Conservation (phyloP, 2,113 vertebrate genomes). For the Charina bottae region DNA sequence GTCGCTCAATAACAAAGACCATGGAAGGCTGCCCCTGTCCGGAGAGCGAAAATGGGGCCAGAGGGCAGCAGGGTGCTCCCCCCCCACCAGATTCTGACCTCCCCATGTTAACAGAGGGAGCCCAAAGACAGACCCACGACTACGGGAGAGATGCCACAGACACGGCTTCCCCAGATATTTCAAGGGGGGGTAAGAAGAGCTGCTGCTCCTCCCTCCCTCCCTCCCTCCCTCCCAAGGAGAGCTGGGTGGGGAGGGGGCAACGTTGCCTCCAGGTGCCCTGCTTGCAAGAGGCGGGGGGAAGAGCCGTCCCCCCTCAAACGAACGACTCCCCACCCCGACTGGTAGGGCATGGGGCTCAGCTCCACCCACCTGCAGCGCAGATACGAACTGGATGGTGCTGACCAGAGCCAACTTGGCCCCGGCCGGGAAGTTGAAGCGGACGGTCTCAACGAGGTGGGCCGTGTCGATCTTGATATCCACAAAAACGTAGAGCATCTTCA, state of each 20-base stretch:
- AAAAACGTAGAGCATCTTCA: conserved; percentile 96
- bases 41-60: neutral
- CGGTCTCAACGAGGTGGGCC: conserved; percentile 89
- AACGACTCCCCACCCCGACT: too few species aligned
- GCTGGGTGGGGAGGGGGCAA: neutral
- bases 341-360: neutral
- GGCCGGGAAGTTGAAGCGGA: conserved; percentile 86
- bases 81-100: neutral
- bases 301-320: too few species aligned
- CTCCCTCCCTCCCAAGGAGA: neutral
- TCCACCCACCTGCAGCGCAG: conserved; percentile 87
- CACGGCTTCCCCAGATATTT: neutral
- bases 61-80: neutral
- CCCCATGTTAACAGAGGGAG: neutral
- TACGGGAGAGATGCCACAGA: neutral
- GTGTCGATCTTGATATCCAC: conserved; percentile 97
- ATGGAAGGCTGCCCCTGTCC: neutral
- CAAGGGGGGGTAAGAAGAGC: neutral
- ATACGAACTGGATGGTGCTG: conserved; percentile 98
- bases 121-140: neutral
- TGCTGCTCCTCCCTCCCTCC: neutral
- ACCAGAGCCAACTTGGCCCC: conserved; percentile 87
- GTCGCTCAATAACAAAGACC: neutral
- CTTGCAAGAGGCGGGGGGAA: neutral
- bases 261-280: neutral